These are phyloP conservation scores for Cephalopachus bancanus DNA, from an alignment of 2,797 vertebrate species.

Conservation along the genomic window DNA sequence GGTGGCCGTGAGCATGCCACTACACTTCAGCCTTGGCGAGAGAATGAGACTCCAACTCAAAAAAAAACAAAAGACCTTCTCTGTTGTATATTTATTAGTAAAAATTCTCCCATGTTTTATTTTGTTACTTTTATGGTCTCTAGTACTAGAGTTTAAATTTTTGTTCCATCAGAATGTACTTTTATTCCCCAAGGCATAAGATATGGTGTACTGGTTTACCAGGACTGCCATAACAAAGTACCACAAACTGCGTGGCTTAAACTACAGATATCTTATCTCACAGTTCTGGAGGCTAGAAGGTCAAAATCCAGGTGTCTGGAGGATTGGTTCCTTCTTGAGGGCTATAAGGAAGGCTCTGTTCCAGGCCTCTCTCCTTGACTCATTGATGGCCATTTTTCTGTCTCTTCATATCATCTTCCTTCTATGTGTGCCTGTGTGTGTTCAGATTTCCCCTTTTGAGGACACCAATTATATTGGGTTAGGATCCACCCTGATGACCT, in stretches of 20 bases:
- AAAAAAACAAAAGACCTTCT: neutral
- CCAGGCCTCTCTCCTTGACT: neutral
- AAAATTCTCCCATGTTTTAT: conserved; percentile 14
- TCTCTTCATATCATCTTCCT: neutral
- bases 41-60: no score
- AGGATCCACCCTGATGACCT: neutral
- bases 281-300: neutral
- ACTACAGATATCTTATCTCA: neutral
- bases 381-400: neutral
- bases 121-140: conserved; percentile 22
- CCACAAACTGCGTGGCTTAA: neutral
- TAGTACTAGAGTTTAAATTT: conserved; percentile 15
- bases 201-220: neutral
- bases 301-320: neutral
- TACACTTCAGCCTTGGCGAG: no score
- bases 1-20: no score
- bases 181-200: neutral
- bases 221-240: neutral
- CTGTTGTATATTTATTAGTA: conserved; percentile 27
- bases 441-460: neutral
- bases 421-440: neutral
- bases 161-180: neutral
- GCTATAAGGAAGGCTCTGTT: neutral
- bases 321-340: neutral
- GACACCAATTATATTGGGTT: neutral